Conservation (phyloP, 1,140 invertebrate species). For the Homarus americanus region DNA sequence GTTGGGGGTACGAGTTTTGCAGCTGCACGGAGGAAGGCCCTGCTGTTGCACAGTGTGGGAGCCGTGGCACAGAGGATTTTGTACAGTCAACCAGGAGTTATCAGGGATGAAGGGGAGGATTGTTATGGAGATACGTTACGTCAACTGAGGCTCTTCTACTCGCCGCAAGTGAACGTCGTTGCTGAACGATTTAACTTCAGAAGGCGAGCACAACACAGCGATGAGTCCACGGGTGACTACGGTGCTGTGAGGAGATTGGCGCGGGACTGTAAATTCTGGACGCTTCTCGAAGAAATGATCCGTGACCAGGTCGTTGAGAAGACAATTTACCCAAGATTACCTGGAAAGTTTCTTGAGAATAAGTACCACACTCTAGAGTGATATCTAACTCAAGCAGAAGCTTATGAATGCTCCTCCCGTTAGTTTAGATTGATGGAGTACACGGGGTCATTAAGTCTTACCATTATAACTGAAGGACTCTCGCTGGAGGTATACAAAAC, state of each 20-base stretch:
- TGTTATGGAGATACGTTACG: not conserved
- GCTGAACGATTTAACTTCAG: not conserved
- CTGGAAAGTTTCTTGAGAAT: not conserved
- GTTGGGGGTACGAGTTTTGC: not conserved
- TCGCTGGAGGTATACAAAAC: not conserved
- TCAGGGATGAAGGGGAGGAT: conserved; percentile 1
- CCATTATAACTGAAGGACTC: not conserved
- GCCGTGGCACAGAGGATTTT: not conserved
- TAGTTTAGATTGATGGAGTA: not conserved
- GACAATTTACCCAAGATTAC: not conserved
- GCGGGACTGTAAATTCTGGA: not conserved
- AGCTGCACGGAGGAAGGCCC: not conserved
- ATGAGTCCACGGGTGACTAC: not conserved
- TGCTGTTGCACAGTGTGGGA: not conserved
- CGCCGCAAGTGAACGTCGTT: not conserved
- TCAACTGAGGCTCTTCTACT: conserved; percentile 5
- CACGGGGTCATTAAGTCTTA: not conserved
- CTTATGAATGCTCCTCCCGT: not conserved
- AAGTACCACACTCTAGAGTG: not conserved
- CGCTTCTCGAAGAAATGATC: not conserved
- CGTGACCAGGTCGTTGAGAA: conserved; percentile 2
- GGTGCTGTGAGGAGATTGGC: not conserved
- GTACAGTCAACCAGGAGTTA: not conserved
- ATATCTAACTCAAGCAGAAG: not conserved
- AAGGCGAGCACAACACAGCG: not conserved